phyloP scores from a whole-genome alignment of 92 coral and sea anemone species.

The Actinostola sp. region DNA sequence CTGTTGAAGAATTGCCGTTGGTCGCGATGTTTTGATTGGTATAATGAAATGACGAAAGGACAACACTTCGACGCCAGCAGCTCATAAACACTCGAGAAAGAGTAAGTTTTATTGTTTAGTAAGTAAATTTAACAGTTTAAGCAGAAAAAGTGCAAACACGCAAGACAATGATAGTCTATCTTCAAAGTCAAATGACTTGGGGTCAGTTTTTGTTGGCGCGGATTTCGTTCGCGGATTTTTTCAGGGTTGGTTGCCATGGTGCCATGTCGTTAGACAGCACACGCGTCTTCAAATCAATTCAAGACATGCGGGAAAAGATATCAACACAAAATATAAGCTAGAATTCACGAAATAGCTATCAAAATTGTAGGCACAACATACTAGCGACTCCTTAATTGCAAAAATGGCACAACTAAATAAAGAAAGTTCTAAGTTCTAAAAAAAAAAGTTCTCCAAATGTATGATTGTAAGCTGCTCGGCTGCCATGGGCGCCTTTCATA shows the following conservation, averaged over 20 bases:
- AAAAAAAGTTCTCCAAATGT: no score
- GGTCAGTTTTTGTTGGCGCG: neutral
- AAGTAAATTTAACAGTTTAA: neutral
- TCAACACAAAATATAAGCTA: neutral
- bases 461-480: no score
- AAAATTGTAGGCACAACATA: neutral
- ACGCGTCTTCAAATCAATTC: neutral
- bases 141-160: neutral
- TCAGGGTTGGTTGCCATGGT: constrained; percentile 10
- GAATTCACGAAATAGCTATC: neutral
- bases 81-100: neutral
- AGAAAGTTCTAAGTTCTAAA: no score
- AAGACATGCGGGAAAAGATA: neutral
- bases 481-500: no score
- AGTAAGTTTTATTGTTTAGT: constrained; percentile 2
- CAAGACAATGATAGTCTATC: neutral
- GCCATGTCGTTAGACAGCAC: neutral
- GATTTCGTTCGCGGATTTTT: neutral
- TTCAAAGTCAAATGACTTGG: neutral
- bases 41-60: neutral
- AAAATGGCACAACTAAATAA: no score
- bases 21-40: neutral
- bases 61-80: neutral
- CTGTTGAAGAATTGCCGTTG: no score
- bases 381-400: no score